Evolutionary conservation across 1,140 invertebrate genomes (phyloP), one percentile per base, ranked within the genome.

Genomic region (Tetramorium alpestre): DNA sequence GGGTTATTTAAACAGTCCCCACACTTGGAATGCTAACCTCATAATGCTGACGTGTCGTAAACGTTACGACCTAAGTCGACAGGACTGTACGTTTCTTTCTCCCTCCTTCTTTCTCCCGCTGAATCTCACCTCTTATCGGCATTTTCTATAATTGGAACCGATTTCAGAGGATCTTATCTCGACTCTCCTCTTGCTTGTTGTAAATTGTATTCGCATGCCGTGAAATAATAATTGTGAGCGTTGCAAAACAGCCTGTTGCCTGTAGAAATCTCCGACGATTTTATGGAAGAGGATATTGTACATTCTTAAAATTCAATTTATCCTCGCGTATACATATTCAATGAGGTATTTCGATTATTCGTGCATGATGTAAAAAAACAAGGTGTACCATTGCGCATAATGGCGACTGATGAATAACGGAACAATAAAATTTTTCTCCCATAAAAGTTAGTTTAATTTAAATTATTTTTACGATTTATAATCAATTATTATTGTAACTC

Each of bases 31-130:
- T 84, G 69, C 25, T 62, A 62, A 33, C 41, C 41, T 73, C 41
- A 73, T 44, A 60, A 84, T 47, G 51, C 54, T 75, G 69, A 84
- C 64, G 78, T 84, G 69, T 84, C 69, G 80, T 84, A 75, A 84
- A 84, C 69, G 8, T 84, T 84, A 75, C 54, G 80, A 75, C 67
- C 80, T 33, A 82, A 72, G 51, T 60, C 41, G 62, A 28, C n/a
- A 49, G 62, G 64, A 54, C 18, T 18, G 1, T 25, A 10, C 22
- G 13, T 28, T 5, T 38, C 47, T 60, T 13, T 47, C 11, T 44
- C 41, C 25, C 10, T 47, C 5, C 10, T 11, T 25, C n/a, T 25
- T 11, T 38, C 62, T n/a, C 16, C 4, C 18, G 2, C 33, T 16
- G 33, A 56, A 41, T 73, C 38, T 81, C 33, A 56, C 41, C 44